Conservation (phyloP, 2,113 vertebrate species). For the Esox niger region DNA sequence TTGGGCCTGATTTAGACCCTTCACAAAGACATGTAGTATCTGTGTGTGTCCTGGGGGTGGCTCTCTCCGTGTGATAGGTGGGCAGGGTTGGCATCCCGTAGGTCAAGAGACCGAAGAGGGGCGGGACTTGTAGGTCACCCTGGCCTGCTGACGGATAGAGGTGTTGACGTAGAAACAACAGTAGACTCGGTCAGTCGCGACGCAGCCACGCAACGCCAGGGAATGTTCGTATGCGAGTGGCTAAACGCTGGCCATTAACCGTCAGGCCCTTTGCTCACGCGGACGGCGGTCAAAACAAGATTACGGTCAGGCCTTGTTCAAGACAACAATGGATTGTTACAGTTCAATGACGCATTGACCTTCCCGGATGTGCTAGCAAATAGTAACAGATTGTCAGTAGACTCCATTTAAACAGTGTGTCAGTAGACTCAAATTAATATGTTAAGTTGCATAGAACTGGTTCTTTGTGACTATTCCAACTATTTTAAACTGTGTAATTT, state of each 20-base stretch:
- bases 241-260: not conserved
- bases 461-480: conserved; percentile 1
- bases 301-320: not conserved
- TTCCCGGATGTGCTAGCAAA: not conserved
- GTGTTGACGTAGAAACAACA: conserved; percentile 29
- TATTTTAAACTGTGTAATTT: not conserved
- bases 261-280: conserved; percentile 8
- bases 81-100: conserved; percentile 63
- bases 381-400: not conserved
- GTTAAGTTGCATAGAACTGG: not conserved
- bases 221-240: conserved; percentile 26
- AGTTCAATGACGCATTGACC: not conserved
- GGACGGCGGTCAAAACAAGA: not conserved
- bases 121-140: not conserved
- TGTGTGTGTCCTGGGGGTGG: conserved; percentile 9
- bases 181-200: not conserved
- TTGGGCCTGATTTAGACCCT: not conserved
- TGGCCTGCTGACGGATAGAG: conserved; percentile 5
- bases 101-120: conserved; percentile 55
- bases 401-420: too few relatives aligned
- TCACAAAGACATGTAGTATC: not conserved
- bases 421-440: not conserved
- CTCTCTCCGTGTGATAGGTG: conserved; percentile 73
- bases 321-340: not conserved
- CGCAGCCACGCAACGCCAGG: not conserved